Evolutionary conservation across 2,113 vertebrate species (phyloP), one percentile per base, ranked within the genome.

Genomic region (Ceratotherium simum): DNA sequence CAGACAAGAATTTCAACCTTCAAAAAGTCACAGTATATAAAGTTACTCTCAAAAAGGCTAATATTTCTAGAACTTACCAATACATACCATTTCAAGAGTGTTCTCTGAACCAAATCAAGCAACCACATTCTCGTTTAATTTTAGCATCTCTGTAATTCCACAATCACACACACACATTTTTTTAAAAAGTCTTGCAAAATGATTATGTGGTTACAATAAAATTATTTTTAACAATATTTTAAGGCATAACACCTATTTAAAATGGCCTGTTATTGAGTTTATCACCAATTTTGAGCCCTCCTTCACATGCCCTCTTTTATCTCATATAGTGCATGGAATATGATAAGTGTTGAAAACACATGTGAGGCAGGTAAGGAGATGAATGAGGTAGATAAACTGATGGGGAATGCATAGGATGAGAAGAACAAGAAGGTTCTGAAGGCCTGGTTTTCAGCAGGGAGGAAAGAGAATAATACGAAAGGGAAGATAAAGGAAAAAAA

Each of bases 191-290:
- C 33, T 14, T 72, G 60, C 17, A 21, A 64, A 65, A 90, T 62
- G 54, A 69, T 69, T 54, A n/a, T 84, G 36, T 94, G 42, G 76
- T 72, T 96, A 84, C 95, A 93, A 65, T 64, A 20, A 18, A 90
- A 69, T 62, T 75, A 36, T 48, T 29, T 72, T 88, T 17, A 78
- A 62, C 76, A 84, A 80, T 8, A 64, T 58, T 48, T 58, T 48
- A 48, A 92, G 25, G 27, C 60, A 39, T n/a, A 54, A 65, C 0
- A 10, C 13, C 16, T 33, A 8, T 60, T 72, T 69, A 54, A 42
- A 67, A 70, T 20, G 36, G 8, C 58, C 11, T n/a, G 6, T 39
- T 58, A 27, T 14, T 94, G 23, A 69, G 16, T 95, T 80, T 73
- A 33, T 17, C 39, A 65, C 42, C 54, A 75, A 33, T 90, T 67